These are phyloP conservation scores for Drepana arcuata DNA, from an alignment of 1,140 invertebrate genomes.

Conservation along the genomic window DNA sequence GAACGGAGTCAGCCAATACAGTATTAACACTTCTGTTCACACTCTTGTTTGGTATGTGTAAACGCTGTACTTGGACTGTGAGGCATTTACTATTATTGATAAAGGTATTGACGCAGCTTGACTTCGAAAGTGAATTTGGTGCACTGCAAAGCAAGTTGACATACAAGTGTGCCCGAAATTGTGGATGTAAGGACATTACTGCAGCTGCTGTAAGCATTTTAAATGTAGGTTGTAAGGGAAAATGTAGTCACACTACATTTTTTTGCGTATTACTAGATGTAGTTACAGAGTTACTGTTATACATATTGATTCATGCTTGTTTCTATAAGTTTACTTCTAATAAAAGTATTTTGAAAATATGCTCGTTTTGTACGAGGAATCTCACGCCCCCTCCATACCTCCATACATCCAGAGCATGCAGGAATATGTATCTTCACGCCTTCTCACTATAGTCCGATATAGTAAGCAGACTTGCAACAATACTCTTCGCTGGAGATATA, in stretches of 20 bases:
- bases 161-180: slow-evolving; percentile 5
- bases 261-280: slow-evolving; percentile 19
- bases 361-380: too few relatives aligned
- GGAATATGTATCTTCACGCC: too few relatives aligned
- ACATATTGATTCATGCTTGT: slow-evolving; percentile 30
- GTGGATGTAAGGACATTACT: slow-evolving; percentile 1
- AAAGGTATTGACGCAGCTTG: background rate
- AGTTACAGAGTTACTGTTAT: slow-evolving; percentile 26
- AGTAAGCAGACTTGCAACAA: too few relatives aligned
- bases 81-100: too few relatives aligned
- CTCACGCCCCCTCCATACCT: too few relatives aligned
- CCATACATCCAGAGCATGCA: too few relatives aligned
- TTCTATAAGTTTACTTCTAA: slow-evolving; percentile 32
- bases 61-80: too few relatives aligned
- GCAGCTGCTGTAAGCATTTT: background rate
- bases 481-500: too few relatives aligned
- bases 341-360: slow-evolving; percentile 30
- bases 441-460: too few relatives aligned
- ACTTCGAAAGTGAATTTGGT: slow-evolving; percentile 1
- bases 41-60: slow-evolving; percentile 1
- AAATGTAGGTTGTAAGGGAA: slow-evolving; percentile 9
- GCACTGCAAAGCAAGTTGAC: background rate
- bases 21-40: too few relatives aligned
- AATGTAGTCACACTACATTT: slow-evolving; percentile 15
- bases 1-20: too few relatives aligned